Percentiles rank a stretch among this genome's conserved stretches.
These are phyloP conservation scores for Oncorhynchus tshawytscha DNA, from an alignment of 2,113 vertebrate species.

Conservation along the genomic window DNA sequence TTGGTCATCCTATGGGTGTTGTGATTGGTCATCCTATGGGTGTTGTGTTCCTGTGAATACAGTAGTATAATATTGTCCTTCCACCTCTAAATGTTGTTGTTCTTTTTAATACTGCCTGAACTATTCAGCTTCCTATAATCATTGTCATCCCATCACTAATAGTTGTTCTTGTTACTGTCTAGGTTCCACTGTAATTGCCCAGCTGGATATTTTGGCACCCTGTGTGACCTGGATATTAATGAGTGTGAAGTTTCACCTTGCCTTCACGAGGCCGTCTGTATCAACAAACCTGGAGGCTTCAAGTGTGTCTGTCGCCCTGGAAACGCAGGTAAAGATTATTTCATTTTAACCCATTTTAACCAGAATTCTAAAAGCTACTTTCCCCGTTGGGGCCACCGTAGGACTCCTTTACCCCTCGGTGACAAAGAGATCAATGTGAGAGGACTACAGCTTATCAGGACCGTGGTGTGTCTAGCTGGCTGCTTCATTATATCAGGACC, in stretches of 20 bases:
- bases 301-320: constrained; percentile 75
- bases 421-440: constrained; percentile 69
- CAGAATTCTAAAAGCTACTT: too few relatives aligned
- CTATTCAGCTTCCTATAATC: neutral
- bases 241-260: constrained; percentile 82
- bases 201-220: constrained; percentile 72
- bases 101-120: neutral
- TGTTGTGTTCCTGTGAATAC: too few relatives aligned
- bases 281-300: constrained; percentile 77
- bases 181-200: constrained; percentile 79
- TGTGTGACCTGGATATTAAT: constrained; percentile 81
- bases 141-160: constrained; percentile 15
- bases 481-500: too few relatives aligned
- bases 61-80: neutral
- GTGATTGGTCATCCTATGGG: too few relatives aligned
- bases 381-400: neutral
- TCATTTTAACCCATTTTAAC: neutral
- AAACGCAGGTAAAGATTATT: constrained; percentile 76
- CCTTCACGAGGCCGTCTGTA: constrained; percentile 75
- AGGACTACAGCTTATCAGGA: constrained; percentile 62
- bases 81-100: neutral
- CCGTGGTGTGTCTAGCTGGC: constrained; percentile 13
- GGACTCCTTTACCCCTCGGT: constrained; percentile 31
- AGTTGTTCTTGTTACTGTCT: constrained; percentile 11
- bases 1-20: too few relatives aligned